These are phyloP conservation scores for Ptychodera flava DNA, from an alignment of 35 echinoderm and acorn worm species.

Conservation along the genomic window DNA sequence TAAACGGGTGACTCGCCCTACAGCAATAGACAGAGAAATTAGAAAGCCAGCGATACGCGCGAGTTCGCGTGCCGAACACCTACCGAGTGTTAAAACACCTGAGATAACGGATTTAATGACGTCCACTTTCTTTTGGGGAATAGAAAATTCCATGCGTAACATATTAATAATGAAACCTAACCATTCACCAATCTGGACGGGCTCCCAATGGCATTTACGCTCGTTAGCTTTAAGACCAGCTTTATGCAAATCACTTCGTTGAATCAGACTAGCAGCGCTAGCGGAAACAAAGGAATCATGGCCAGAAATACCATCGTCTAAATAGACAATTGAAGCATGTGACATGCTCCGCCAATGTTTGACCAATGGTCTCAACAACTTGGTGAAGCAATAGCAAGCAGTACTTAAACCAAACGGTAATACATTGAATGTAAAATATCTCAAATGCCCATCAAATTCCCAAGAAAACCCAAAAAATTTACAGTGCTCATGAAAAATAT, in stretches of 20 bases:
- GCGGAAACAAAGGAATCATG: not conserved
- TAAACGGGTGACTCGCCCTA: slow-evolving; percentile 8
- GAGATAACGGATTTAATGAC: too few species aligned
- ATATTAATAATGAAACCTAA: too few species aligned
- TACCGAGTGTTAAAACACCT: too few species aligned
- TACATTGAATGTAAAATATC: slow-evolving; percentile 30
- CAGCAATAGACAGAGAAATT: slow-evolving; percentile 8
- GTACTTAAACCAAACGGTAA: slow-evolving; percentile 29
- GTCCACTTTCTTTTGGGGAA: too few species aligned
- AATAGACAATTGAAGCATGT: slow-evolving; percentile 13
- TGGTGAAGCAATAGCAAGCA: slow-evolving; percentile 31
- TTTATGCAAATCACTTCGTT: too few species aligned
- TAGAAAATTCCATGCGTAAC: too few species aligned
- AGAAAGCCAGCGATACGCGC: slow-evolving; percentile 17
- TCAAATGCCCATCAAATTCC: slow-evolving; percentile 10
- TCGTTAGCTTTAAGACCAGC: too few species aligned
- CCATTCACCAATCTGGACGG: too few species aligned
- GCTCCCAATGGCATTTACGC: too few species aligned
- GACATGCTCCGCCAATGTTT: slow-evolving; percentile 24
- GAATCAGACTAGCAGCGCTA: not conserved
- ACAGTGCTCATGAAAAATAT: slow-evolving; percentile 25
- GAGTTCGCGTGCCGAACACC: not conserved
- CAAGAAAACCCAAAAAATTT: slow-evolving; percentile 25
- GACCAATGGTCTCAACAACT: slow-evolving; percentile 13
- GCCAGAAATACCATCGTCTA: slow-evolving; percentile 18